Evolutionary conservation across 2,113 vertebrate genomes (phyloP), one percentile per base, ranked within the genome.

Genomic region (Oncorhynchus mykiss): DNA sequence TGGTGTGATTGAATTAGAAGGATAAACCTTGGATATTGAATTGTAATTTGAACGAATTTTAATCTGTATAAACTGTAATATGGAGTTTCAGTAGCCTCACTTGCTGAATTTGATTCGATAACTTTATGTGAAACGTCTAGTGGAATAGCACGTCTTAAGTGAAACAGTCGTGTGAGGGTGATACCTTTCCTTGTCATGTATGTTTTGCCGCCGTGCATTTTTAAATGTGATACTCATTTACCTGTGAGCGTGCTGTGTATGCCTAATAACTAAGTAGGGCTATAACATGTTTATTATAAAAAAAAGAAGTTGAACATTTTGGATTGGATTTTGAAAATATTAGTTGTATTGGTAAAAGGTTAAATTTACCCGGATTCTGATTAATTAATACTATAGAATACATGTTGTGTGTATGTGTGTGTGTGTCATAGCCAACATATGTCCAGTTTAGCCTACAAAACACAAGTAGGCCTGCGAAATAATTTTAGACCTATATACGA

Each of bases 371-470:
- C 39, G 2, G 8, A 45, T 45, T 67, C 11, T 67, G 69, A 39
- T 16, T 1, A 48, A 51, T 13, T 39, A 70, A 39, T 66, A 76
- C 66, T 31, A 16, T 71, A 74, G 57, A 76, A 34, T 78, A 27
- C 66, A 65, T 57, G 67, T 74, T 62, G 51, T 54, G 69, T 75
- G 39, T 80, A 69, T 57, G 27, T 45, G 45, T 24, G 45, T 24
- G 65, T 57, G 69, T 67, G 64, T 77, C 75, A 83, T 83, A 48
- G 31, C 3, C 8, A 70, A 49, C 67, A n/a, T 70, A 48, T 20
- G 13, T 34, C 31, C 20, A 70, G 2, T 70, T 22, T 22, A 48
- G 34, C 51, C 51, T 54, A 16, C 51, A 62, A 62, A 62, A 62
- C 20, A 62, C 51, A 5, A 3, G 16, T 18, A 54, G 51, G 16